A percentile compares a stretch with the other conserved stretches of the same genome.
Conservation (phyloP, 2,888 invertebrate species). For the Sinodicranocentrus sp. region DNA sequence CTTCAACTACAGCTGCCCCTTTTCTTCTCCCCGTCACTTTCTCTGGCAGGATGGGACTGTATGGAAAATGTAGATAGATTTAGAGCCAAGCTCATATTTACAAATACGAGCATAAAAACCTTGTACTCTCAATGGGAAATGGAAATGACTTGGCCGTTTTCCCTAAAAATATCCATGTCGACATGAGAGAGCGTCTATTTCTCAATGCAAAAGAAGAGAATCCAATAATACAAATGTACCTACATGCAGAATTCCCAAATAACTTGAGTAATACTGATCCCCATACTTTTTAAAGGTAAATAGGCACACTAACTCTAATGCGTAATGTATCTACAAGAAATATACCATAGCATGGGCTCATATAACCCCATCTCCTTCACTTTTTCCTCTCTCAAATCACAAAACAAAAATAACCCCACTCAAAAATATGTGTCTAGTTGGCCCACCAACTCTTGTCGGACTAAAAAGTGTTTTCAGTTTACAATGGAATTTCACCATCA, state of each 20-base stretch:
- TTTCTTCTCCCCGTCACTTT: no score
- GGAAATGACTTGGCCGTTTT: constrained; percentile 39
- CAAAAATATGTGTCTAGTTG: no score
- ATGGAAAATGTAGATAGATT: no score
- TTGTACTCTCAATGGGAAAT: constrained; percentile 45
- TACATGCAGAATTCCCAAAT: neutral
- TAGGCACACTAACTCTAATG: neutral
- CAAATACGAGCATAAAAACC: no score
- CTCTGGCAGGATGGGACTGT: no score
- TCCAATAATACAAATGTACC: constrained; percentile 4
- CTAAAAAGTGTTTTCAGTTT: neutral
- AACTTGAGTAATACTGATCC: neutral
- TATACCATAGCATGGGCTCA: constrained; percentile 6
- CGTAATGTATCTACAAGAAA: neutral
- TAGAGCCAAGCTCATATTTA: no score
- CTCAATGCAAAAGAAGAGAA: constrained; percentile 25
- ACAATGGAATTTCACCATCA: constrained; percentile 5
- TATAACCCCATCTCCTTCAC: constrained; percentile 22
- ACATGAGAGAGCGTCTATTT: constrained; percentile 25
- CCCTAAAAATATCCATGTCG: constrained; percentile 41
- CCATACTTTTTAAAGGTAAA: neutral
- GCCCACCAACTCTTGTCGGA: neutral
- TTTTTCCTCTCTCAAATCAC: constrained; percentile 20
- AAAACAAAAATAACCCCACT: constrained; percentile 10
- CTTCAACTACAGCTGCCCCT: no score